Evolutionary conservation across 2,888 invertebrate species (phyloP), one percentile per base, ranked within the genome.

Genomic region (Eulithis testata): DNA sequence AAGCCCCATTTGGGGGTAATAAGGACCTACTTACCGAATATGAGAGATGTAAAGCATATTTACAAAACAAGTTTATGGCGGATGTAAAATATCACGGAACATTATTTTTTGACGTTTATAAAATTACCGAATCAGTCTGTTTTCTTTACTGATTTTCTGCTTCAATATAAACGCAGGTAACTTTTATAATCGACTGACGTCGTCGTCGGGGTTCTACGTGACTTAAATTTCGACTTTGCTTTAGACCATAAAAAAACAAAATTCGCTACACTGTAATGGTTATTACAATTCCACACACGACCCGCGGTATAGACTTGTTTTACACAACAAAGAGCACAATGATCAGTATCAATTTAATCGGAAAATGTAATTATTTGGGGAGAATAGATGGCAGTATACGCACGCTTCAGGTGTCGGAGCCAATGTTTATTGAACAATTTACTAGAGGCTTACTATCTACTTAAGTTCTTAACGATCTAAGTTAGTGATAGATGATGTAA

Each of bases 271-370:
- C 75, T 73, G 72, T 73, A 77, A 79, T 80, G 79, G 81, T 79
- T 85, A 88, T 89, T 84, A 78, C 72, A 74, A 87, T 89, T 87
- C 86, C 71, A 76, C 66, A 75, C 80, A 78, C 82, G 79, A 72
- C 71, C 71, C 73, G 65, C 76, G 82, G 80, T 86, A 86, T 83
- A 74, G 82, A 72, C 76, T 77, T 74, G 76, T 70, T 75, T 78
- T 75, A 68, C 72, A 81, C 83, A 81, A 87, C 85, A 87, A 86
- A 79, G 68, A 74, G 70, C 73, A 40, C 45, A 44, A 61, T 57
- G 55, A 61, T 64, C 67, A 59, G 62, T 59, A 65, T 68, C 65
- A 68, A 60, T 47, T 52, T 56, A 63, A 67, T 63, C 54, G 57
- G 54, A 58, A 66, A 56, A 36, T 45, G 69, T 69, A 66, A 69